Evolutionary conservation across 1,140 invertebrate genomes (phyloP).

Genomic region (Tetramorium alpestre): DNA sequence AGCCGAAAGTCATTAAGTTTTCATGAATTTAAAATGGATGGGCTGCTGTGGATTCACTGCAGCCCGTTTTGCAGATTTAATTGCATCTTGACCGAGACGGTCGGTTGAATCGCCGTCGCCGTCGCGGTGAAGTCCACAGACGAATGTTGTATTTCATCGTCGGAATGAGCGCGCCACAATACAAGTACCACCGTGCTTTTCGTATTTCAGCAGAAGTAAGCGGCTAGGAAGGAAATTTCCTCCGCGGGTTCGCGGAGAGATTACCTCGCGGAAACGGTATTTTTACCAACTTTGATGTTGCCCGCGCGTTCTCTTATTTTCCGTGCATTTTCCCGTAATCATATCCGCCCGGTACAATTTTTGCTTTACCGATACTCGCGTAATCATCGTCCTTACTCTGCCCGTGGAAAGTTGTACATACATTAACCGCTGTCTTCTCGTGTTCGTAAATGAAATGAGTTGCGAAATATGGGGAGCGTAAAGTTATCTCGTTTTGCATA

Average conservation of each 20-base stretch:
- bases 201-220: conserved; percentile 47
- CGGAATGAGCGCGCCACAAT: conserved; percentile 51
- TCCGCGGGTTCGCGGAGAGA: background rate
- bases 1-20: conserved; percentile 28
- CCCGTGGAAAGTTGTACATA: background rate
- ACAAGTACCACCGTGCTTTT: conserved; percentile 45
- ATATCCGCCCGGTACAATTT: conserved; percentile 9
- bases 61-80: conserved; percentile 64
- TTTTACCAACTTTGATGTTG: conserved; percentile 50
- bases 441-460: conserved; percentile 8
- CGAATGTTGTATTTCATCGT: conserved; percentile 63
- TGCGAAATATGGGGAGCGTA: conserved; percentile 19
- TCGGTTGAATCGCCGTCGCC: conserved; percentile 53
- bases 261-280: conserved; percentile 25
- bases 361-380: conserved; percentile 12
- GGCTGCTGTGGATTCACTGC: conserved; percentile 41
- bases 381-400: conserved; percentile 19
- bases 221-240: conserved; percentile 15
- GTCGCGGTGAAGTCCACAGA: conserved; percentile 44
- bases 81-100: conserved; percentile 68
- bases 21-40: conserved; percentile 54
- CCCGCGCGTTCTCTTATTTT: conserved; percentile 20
- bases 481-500: conserved; percentile 53
- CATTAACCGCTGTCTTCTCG: background rate
- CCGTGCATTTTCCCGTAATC: conserved; percentile 26